These are phyloP conservation scores for Maconellicoccus hirsutus DNA, from an alignment of 1,140 invertebrate genomes.

Conservation along the genomic window DNA sequence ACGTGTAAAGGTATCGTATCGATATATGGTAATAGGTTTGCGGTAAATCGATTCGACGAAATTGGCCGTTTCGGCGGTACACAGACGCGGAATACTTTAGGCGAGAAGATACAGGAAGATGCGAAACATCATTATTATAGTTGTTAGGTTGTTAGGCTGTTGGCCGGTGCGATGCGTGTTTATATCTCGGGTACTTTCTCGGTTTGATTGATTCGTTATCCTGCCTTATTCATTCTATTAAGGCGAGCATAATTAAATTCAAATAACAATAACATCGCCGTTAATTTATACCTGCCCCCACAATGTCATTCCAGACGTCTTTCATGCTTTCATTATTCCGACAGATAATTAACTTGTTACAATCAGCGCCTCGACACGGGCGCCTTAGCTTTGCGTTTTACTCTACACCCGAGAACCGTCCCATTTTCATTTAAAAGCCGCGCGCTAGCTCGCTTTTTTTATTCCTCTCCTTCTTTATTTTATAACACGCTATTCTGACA, in stretches of 20 bases:
- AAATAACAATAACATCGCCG: constrained; percentile 18
- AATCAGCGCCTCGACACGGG: constrained; percentile 12
- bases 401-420: not conserved
- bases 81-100: not conserved
- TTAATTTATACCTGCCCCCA: constrained; percentile 21
- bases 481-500: constrained; percentile 10
- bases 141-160: not conserved
- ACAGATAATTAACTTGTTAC: constrained; percentile 22
- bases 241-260: constrained; percentile 21
- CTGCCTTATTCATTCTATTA: constrained; percentile 19
- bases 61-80: not conserved
- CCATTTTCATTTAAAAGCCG: constrained; percentile 21
- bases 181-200: constrained; percentile 12
- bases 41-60: not conserved
- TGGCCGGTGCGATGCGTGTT: not conserved
- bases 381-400: constrained; percentile 6
- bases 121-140: not conserved
- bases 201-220: constrained; percentile 22
- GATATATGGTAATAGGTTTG: not conserved
- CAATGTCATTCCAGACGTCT: constrained; percentile 14
- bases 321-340: constrained; percentile 20
- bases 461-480: not conserved
- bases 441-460: not conserved
- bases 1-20: no score
- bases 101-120: not conserved